Base-by-base conservation (phyloP, 2,797 vertebrate species). In the Fringilla coelebs region DNA sequence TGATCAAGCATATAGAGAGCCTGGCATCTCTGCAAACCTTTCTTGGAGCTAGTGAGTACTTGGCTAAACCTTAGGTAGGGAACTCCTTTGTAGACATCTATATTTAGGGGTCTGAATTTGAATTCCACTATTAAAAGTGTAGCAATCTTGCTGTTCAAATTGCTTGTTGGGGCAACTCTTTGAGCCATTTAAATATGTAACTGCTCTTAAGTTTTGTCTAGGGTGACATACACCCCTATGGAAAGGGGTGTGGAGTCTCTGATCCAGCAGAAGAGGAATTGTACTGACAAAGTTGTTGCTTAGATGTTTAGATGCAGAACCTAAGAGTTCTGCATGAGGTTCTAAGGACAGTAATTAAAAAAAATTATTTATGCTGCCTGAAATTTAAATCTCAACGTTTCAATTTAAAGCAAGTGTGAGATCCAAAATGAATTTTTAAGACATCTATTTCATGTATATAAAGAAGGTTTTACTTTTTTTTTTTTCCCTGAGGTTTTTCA, bases 221-320 rank as follows among this genome's bases (percentile, higher is more conserved):
- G 19, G 20, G 25, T 46, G 9, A 68, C 31, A 11, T 5, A 46
- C 9, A 58, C 2, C 12, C 25, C 34, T 41, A 17, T 6, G 7
- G 28, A 25, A 62, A 82, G 20, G 7, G 76, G 26, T 24, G 17
- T 70, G 7, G 11, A 46, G 2, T 29, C 6, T 81, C 21, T 72
- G 38, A 20, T 22, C 14, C 0, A 0, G 9, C 4, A 76, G n/a
- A 78, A 61, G 11, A 74, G 2, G 1, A 71, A 63, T 14, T 1
- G 6, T 17, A 24, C 13, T 2, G 1, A 66, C 28, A 38, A 74
- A 41, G 8, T 4, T 25, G 17, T 19, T 66, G 9, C 10, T 88
- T 34, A 28, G 9, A 8, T 51, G 8, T 14, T 93, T 66, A n/a
- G 38, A 46, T 82, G 17, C 36, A 61, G n/a, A 68, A 66, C 8